Evolutionary conservation across 2,888 invertebrate species (phyloP).

Genomic region (Parthenolecanium corni): DNA sequence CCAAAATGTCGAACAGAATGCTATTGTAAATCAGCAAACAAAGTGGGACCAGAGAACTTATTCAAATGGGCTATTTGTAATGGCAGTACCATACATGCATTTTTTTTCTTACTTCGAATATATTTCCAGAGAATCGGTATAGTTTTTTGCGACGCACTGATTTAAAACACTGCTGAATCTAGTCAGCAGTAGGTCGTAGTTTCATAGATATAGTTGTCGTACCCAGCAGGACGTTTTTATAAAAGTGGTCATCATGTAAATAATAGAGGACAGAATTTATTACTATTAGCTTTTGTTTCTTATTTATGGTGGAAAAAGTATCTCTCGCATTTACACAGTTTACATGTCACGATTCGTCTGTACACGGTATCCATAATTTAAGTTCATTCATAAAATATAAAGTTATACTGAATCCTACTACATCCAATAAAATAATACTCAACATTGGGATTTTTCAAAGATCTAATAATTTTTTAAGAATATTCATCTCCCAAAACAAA

Average conservation of each 20-base stretch:
- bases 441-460: slow-evolving; percentile 20
- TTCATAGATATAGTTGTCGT: slow-evolving; percentile 25
- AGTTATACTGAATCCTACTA: slow-evolving; percentile 15
- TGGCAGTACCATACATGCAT: no score
- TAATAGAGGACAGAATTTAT: slow-evolving; percentile 25
- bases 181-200: slow-evolving; percentile 24
- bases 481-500: not conserved
- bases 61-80: no score
- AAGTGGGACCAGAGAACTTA: no score
- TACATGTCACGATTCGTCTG: slow-evolving; percentile 26
- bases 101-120: no score
- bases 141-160: slow-evolving; percentile 13
- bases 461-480: slow-evolving; percentile 2
- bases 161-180: slow-evolving; percentile 23
- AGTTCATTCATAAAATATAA: slow-evolving; percentile 25
- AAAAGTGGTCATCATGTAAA: slow-evolving; percentile 26
- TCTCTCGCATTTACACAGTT: slow-evolving; percentile 23
- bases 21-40: no score
- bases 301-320: slow-evolving; percentile 26
- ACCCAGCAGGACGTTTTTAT: slow-evolving; percentile 22
- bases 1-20: no score
- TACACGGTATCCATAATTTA: slow-evolving; percentile 25
- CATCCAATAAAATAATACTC: slow-evolving; percentile 20
- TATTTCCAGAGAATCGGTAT: no score
- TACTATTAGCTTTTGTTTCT: slow-evolving; percentile 24